phyloP scores from a whole-genome alignment of 2,888 invertebrate genomes.

The Steromphala cineraria region DNA sequence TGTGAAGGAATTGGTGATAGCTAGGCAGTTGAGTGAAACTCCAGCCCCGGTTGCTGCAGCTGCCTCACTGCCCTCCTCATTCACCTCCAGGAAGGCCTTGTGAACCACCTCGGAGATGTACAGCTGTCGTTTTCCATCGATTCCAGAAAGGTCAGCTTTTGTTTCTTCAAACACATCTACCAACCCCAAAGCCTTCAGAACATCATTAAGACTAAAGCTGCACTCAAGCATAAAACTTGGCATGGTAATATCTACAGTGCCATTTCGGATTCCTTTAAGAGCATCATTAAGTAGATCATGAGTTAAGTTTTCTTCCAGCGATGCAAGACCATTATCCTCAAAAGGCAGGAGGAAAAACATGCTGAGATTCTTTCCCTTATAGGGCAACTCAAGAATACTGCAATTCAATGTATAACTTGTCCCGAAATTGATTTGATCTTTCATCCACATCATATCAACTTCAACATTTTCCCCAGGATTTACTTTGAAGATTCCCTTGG shows the following conservation, averaged over 20 bases:
- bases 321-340: constrained; percentile 49
- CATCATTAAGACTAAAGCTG: constrained; percentile 44
- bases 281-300: not conserved
- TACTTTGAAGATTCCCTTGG: not conserved
- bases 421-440: constrained; percentile 80
- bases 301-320: constrained; percentile 43
- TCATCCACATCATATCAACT: constrained; percentile 83
- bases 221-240: constrained; percentile 64
- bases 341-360: constrained; percentile 69
- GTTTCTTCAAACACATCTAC: constrained; percentile 53
- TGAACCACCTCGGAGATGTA: constrained; percentile 66
- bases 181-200: constrained; percentile 58
- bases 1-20: constrained; percentile 34
- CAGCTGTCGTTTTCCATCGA: constrained; percentile 48
- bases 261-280: not conserved
- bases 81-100: constrained; percentile 72
- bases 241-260: constrained; percentile 29
- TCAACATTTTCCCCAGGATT: constrained; percentile 2
- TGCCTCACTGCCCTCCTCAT: constrained; percentile 72
- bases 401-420: constrained; percentile 80
- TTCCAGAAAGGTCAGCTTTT: constrained; percentile 66
- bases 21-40: constrained; percentile 31
- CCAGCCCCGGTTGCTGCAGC: constrained; percentile 67
- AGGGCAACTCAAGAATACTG: constrained; percentile 85
- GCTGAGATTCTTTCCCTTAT: constrained; percentile 73